Evolutionary conservation across 2,888 invertebrate genomes (phyloP), one percentile per base, ranked within the genome.

Genomic region (Pediacus dermestoides): DNA sequence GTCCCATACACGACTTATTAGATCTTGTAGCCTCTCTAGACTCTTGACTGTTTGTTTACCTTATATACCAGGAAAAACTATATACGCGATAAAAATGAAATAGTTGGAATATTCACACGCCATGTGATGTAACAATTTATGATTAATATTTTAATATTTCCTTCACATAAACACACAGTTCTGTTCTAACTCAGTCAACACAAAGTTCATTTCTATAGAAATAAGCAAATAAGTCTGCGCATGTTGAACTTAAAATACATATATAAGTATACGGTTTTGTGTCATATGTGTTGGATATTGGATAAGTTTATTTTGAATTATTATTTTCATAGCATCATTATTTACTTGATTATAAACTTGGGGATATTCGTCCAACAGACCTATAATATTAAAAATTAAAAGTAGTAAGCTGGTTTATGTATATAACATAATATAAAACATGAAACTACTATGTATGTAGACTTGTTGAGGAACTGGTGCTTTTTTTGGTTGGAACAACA

Each of bases 251-350:
- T 37, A 43, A 51, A 52, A 55, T 48, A 47, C 45, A 48, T 47
- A 50, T 53, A 55, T 53, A n/a, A n/a, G n/a, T n/a, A n/a, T n/a
- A n/a, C n/a, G n/a, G n/a, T 7, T 23, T 52, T 50, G 51, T 59
- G 59, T 59, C 59, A 59, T 55, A 59, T 57, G 57, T n/a, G n/a
- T n/a, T n/a, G 50, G 27, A 16, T 13, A 11, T 34, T 36, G 40
- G 39, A 34, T 41, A 33, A 47, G 57, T 58, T 58, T 58, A 58
- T 57, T 59, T 59, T 58, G 42, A 46, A 52, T 53, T 54, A 49
- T 52, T 56, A 57, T 55, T 57, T 57, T 57, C 53, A 56, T 48
- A 56, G 47, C 51, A 49, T 47, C 48, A 46, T 44, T 47, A 47
- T 47, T 47, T 47, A 47, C 39, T 42, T 47, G 11, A 28, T 28